Evolutionary conservation across 2,888 invertebrate species (phyloP).

Genomic region (Ophion obscuratus): DNA sequence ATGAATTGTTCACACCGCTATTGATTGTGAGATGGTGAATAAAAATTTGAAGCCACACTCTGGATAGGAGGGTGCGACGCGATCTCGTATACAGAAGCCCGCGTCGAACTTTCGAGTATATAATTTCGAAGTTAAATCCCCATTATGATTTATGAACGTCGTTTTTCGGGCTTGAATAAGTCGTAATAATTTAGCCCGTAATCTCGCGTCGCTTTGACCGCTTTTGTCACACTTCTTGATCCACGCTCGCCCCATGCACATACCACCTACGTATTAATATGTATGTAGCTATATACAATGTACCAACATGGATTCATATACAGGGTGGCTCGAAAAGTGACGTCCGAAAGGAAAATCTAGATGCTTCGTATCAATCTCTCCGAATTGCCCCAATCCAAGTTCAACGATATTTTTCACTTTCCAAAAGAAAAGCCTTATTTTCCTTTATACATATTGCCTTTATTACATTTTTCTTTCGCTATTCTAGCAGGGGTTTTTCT

Average conservation of each 20-base stretch:
- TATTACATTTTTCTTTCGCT: no score
- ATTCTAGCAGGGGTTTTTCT: no score
- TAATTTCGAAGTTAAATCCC: slow-evolving; percentile 51
- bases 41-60: not conserved
- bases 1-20: not conserved
- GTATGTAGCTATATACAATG: no score
- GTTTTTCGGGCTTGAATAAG: slow-evolving; percentile 54
- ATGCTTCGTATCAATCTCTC: no score
- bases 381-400: no score
- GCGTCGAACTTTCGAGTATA: slow-evolving; percentile 40
- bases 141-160: slow-evolving; percentile 54
- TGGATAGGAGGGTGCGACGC: not conserved
- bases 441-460: no score
- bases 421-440: no score
- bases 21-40: not conserved
- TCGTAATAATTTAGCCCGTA: slow-evolving; percentile 64
- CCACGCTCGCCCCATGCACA: not conserved
- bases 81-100: not conserved
- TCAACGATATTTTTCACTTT: no score
- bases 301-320: no score
- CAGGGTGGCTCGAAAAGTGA: no score
- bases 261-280: not conserved
- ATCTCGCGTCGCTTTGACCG: slow-evolving; percentile 60
- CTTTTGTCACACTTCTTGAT: slow-evolving; percentile 45
- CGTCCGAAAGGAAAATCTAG: no score